Evolutionary conservation across 2,888 invertebrate species (phyloP).

Genomic region (Troides oblongomaculatus): DNA sequence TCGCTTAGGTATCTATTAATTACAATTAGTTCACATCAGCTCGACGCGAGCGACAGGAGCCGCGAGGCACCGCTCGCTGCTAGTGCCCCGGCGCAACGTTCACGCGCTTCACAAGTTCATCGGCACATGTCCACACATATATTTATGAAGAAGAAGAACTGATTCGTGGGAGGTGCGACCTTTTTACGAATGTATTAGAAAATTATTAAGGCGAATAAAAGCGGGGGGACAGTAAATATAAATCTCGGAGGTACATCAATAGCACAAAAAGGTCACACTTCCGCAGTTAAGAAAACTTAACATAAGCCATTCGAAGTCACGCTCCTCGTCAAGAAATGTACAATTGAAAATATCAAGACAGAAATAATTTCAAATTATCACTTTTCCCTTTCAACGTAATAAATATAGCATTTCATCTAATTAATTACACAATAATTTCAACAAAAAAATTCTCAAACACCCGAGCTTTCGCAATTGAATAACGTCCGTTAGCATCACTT

Average conservation of each 20-base stretch:
- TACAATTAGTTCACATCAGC: constrained; percentile 49
- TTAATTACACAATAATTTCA: constrained; percentile 79
- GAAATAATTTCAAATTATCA: constrained; percentile 78
- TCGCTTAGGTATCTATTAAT: constrained; percentile 44
- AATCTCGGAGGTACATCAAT: constrained; percentile 25
- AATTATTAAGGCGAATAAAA: constrained; percentile 18
- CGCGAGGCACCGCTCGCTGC: constrained; percentile 18
- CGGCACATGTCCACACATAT: constrained; percentile 67
- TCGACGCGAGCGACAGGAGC: constrained; percentile 30
- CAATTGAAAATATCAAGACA: constrained; percentile 76
- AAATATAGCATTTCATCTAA: constrained; percentile 76
- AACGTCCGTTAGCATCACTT: constrained; percentile 74
- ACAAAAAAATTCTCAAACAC: constrained; percentile 74
- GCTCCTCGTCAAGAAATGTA: constrained; percentile 62
- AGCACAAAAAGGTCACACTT: constrained; percentile 41
- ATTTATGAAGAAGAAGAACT: constrained; percentile 47
- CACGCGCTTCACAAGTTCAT: constrained; percentile 39
- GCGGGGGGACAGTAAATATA: constrained; percentile 27
- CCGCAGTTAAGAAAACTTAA: constrained; percentile 48
- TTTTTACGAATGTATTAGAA: constrained; percentile 30
- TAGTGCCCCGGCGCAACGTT: constrained; percentile 36
- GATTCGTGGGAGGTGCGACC: constrained; percentile 43
- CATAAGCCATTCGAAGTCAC: constrained; percentile 59
- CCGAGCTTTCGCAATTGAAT: constrained; percentile 62
- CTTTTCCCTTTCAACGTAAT: constrained; percentile 71